Base-by-base conservation (phyloP, 2,888 invertebrate species). In the Plutella xylostella region DNA sequence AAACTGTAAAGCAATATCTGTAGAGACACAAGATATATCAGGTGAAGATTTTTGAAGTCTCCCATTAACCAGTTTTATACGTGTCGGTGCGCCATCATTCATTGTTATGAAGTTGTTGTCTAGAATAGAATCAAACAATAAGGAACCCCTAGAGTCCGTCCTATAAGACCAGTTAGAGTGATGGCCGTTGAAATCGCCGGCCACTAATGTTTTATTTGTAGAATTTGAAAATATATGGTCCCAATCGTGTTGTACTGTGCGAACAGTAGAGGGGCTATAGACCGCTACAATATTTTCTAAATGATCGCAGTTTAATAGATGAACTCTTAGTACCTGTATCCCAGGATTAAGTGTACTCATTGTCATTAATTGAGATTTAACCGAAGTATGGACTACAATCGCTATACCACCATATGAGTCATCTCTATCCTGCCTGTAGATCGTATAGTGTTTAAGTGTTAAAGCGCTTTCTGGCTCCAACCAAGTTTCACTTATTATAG, bases 81-180 rank as follows among this genome's bases (percentile, higher is more conserved):
- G 33, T 4, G 55, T 57, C 7, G 40, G 25, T 1, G 18, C 30
- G 3, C 53, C 51, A 18, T 53, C 43, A 40, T 57, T 57, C 2
- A 57, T 18, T 3, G 17, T 22, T 1, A 48, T 44, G 34, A 50
- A 51, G 12, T 46, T 28, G 20, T 42, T 20, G 5, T 53, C 53
- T 12, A 45, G 7, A 3, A 45, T 11, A 0, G 51, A 11, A 4
- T 55, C 53, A 18, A 49, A 46, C 1, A 57, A 41, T 45, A 49
- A 50, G 7, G 5, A 7, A 3, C 55, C 56, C 35, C 53, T 44
- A 5, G 11, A 3, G 30, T 57, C 48, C 2, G 40, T 50, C 25
- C 48, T 53, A 15, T 31, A 30, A 0, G 54, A 54, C 54, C 56
- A 55, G 18, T 37, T 50, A 2, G 47, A 15, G 38, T 56, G 55